A percentile compares a stretch with the other conserved stretches of the same genome.
phyloP scores from a whole-genome alignment of 2,888 invertebrate genomes.

The Desoria tigrina region DNA sequence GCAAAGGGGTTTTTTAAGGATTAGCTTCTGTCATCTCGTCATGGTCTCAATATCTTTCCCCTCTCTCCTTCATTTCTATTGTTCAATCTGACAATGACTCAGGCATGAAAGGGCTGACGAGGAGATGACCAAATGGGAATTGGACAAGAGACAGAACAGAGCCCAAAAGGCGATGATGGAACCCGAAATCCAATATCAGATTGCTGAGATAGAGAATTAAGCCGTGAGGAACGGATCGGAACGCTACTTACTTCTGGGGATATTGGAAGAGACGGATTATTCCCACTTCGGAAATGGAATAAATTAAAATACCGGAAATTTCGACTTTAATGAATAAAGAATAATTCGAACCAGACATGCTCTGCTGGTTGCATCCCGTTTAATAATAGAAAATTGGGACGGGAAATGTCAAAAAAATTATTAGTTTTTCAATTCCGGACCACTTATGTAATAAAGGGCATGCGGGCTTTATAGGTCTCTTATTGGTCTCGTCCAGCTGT shows the following conservation, averaged over 20 bases:
- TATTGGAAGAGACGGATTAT: no score
- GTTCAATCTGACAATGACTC: slow-evolving; percentile 5
- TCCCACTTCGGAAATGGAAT: no score
- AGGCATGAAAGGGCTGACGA: not conserved
- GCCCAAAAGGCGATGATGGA: not conserved
- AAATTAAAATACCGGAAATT: no score
- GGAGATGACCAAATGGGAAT: slow-evolving; percentile 19
- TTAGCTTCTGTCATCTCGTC: slow-evolving; percentile 21
- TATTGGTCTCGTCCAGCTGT: no score
- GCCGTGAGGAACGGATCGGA: no score
- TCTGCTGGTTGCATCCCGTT: not conserved
- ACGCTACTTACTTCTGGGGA: no score
- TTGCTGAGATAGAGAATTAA: no score
- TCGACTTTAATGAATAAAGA: no score
- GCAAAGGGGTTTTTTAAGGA: slow-evolving; percentile 15
- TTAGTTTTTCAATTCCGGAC: not conserved
- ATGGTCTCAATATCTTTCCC: not conserved
- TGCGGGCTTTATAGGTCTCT: not conserved
- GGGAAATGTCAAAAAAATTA: not conserved
- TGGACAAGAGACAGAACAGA: slow-evolving; percentile 11
- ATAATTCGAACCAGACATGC: no score
- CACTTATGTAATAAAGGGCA: not conserved
- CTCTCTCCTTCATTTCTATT: slow-evolving; percentile 2
- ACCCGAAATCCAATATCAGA: no score
- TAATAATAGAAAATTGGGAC: not conserved